Conservation (phyloP, 2,797 vertebrate genomes). For the Philypnodon macrostomus region DNA sequence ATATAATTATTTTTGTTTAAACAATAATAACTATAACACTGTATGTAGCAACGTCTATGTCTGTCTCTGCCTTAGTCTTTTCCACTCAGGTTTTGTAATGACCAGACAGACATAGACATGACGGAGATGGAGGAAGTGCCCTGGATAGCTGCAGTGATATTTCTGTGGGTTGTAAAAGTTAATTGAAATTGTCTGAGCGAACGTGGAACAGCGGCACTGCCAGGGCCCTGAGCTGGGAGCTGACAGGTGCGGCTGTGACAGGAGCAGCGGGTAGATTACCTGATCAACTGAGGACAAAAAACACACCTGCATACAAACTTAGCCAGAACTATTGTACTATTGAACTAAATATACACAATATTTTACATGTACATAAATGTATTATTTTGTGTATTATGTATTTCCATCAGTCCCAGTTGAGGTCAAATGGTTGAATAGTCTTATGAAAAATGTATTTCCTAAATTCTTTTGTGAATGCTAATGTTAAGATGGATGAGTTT, state of each 20-base stretch:
- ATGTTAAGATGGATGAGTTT: not conserved
- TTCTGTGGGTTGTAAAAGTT: slow-evolving; percentile 59
- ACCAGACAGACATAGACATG: slow-evolving; percentile 18
- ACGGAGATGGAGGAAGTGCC: slow-evolving; percentile 15
- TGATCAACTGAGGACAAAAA: slow-evolving; percentile 29
- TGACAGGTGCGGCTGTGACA: slow-evolving; percentile 42
- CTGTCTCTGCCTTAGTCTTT: not conserved
- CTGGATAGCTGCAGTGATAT: slow-evolving; percentile 29
- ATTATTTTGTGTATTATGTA: slow-evolving; percentile 9
- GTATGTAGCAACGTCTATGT: too few species aligned
- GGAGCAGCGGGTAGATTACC: slow-evolving; percentile 44
- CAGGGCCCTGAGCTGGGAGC: slow-evolving; percentile 25
- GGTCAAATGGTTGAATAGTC: not conserved
- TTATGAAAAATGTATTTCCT: not conserved
- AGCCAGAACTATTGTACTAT: slow-evolving; percentile 1
- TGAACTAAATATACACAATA: slow-evolving; percentile 4
- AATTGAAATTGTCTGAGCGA: slow-evolving; percentile 65
- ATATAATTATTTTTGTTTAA: too few species aligned
- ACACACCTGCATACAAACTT: slow-evolving; percentile 16
- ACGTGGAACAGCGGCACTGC: slow-evolving; percentile 38
- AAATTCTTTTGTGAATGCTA: not conserved
- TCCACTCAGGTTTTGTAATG: slow-evolving; percentile 10
- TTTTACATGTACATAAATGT: not conserved
- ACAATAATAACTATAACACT: too few species aligned
- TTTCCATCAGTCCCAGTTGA: not conserved